Base-by-base conservation (phyloP, 2,888 invertebrate genomes). In the Meta bourneti region DNA sequence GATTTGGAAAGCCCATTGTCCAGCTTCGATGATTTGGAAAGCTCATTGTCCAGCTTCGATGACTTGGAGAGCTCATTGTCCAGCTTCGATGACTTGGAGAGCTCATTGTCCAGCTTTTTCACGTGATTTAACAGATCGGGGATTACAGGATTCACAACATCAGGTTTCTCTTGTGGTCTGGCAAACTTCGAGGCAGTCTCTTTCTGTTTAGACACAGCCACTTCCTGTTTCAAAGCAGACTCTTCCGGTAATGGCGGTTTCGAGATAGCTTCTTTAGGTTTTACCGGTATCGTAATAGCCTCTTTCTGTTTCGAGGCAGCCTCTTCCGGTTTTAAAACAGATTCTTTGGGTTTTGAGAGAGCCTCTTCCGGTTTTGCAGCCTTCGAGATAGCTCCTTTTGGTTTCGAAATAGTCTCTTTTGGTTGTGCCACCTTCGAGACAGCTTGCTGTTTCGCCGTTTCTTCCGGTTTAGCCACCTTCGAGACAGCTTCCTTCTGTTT, bases 301-400 rank as follows among this genome's bases (percentile, higher is more conserved):
- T 52, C 77, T 54, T 84, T 71, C 7, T 83, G n/a, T 20, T 84
- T 84, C 34, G n/a, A 75, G 54, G 20, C 34, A 6, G 49, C 11
- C 61, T 61, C 61, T 61, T 8, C 16, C 5, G 61, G 61, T 9
- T 61, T 61, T 9, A 16, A 16, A 61, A 61, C 61, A 11, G 61
- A 16, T 61, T 61, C 11, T 7, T 61, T 16, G 6, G 7, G 0
- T 61, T 7, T 61, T 9, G 9, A 16, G 61, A 61, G 16, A 61
- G 5, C 61, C 6, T 61, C 16, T 61, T 61, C 61, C 8, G 61
- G 61, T 16, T 61, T 16, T 61, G 9, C 16, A 61, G 61, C 16
- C 8, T 61, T 61, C 13, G 61, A 9, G 13, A 9, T 16, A 61
- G 61, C 61, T 61, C 5, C 16, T 61, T 61, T 16, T 61, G 16